Percentiles rank a stretch among this genome's conserved stretches.
Conservation (phyloP, 2,113 vertebrate genomes). For the Stictonetta naevosa region DNA sequence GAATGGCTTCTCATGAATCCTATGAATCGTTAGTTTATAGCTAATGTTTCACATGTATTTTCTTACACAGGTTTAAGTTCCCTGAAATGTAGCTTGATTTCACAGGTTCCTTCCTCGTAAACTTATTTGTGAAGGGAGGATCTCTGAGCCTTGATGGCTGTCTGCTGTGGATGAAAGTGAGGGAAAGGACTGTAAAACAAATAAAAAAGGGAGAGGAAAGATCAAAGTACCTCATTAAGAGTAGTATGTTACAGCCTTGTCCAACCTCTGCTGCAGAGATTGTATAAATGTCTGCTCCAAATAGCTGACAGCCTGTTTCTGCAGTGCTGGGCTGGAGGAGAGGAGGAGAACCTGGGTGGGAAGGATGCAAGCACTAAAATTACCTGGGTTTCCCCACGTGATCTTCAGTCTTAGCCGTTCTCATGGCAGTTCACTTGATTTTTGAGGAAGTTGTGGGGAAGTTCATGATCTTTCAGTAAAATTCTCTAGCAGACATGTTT, state of each 20-base stretch:
- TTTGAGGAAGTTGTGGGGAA: not conserved
- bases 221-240: constrained; percentile 56
- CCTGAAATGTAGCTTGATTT: not conserved
- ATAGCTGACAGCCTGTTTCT: constrained; percentile 20
- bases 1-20: not conserved
- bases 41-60: not conserved
- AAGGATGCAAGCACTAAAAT: accelerated
- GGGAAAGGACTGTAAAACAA: constrained; percentile 50
- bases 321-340: not conserved
- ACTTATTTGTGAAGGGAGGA: constrained; percentile 38
- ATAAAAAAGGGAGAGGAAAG: constrained; percentile 49
- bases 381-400: not conserved
- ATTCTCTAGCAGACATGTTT: not conserved
- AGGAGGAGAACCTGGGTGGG: not conserved
- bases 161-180: constrained; percentile 11
- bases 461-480: accelerated
- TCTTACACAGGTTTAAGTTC: not conserved
- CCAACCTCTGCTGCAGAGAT: constrained; percentile 22
- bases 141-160: not conserved
- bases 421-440: not conserved
- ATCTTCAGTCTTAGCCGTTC: not conserved
- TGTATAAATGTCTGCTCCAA: constrained; percentile 1
- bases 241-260: not conserved
- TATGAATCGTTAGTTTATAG: not conserved
- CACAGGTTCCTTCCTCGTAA: constrained; percentile 9